phyloP scores from a whole-genome alignment of 1,140 invertebrate genomes.

The Hormaphis cornu region DNA sequence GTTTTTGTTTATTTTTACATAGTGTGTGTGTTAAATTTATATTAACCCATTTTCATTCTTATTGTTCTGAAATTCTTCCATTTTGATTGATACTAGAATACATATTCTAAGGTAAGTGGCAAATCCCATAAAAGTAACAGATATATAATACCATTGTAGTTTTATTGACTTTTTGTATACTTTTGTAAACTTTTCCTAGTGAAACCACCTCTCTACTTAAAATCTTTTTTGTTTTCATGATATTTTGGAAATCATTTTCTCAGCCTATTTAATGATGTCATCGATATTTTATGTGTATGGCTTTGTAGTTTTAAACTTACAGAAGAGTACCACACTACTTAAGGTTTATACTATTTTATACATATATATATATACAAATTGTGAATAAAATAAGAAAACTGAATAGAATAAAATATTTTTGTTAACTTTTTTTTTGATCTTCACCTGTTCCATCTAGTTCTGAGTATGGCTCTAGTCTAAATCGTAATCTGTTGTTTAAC shows the following conservation, averaged over 20 bases:
- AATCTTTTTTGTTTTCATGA: neutral
- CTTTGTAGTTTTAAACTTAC: neutral
- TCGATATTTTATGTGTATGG: neutral
- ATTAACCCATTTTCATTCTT: neutral
- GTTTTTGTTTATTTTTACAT: conserved; percentile 6
- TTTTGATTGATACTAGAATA: neutral
- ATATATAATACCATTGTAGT: neutral
- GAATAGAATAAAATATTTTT: conserved; percentile 6
- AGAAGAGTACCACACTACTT: conserved; percentile 25
- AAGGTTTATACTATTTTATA: conserved; percentile 30
- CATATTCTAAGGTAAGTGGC: neutral
- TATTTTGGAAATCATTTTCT: conserved; percentile 15
- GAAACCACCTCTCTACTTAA: conserved; percentile 7
- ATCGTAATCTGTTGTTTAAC: too few species aligned
- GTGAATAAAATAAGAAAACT: conserved; percentile 23
- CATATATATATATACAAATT: too few species aligned
- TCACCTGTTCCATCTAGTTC: too few species aligned
- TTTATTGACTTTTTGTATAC: conserved; percentile 1
- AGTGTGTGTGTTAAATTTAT: conserved; percentile 6
- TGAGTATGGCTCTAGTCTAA: too few species aligned
- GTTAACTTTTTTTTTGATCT: too few species aligned
- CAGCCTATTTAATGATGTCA: neutral
- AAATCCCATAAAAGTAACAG: neutral
- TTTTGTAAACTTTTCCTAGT: neutral
- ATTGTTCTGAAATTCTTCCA: neutral